These are phyloP conservation scores for Mallotus villosus DNA, from an alignment of 2,797 vertebrate genomes.

Conservation along the genomic window DNA sequence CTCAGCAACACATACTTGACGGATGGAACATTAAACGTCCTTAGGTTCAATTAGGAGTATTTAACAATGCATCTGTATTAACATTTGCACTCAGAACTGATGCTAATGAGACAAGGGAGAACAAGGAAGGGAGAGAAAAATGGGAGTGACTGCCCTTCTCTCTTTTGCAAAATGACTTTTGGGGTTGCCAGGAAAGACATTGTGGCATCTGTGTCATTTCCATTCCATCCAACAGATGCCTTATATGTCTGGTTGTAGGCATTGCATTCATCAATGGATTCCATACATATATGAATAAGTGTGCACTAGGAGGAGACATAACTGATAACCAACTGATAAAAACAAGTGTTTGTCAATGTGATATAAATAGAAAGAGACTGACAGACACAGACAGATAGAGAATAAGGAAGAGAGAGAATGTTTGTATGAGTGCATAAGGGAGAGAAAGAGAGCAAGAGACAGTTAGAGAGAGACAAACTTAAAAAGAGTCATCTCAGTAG, in stretches of 20 bases:
- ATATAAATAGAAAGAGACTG: neutral
- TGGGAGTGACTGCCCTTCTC: slow-evolving; percentile 51
- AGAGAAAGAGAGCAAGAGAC: neutral
- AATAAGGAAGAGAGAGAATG: neutral
- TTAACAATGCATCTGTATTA: slow-evolving; percentile 67
- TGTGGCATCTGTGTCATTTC: slow-evolving; percentile 47
- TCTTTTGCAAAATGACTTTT: slow-evolving; percentile 36
- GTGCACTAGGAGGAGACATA: slow-evolving; percentile 17
- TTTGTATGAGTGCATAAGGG: neutral
- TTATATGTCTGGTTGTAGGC: too few relatives aligned
- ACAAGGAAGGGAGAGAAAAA: slow-evolving; percentile 24
- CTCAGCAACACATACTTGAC: slow-evolving; percentile 52
- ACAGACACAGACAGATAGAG: neutral
- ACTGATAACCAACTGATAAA: neutral
- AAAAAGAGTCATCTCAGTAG: neutral
- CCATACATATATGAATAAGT: slow-evolving; percentile 12
- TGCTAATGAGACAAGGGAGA: slow-evolving; percentile 55
- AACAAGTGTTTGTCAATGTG: neutral
- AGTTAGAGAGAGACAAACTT: neutral
- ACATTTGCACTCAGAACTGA: slow-evolving; percentile 34
- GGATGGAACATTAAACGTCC: slow-evolving; percentile 65
- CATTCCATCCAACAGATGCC: slow-evolving; percentile 29
- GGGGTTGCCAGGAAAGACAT: neutral
- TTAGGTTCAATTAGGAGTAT: slow-evolving; percentile 66
- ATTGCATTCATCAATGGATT: neutral